Percentiles rank a stretch among this genome's conserved stretches.
Evolutionary conservation across 2,113 vertebrate genomes (phyloP).

Genomic region (Heloderma charlesbogerti): DNA sequence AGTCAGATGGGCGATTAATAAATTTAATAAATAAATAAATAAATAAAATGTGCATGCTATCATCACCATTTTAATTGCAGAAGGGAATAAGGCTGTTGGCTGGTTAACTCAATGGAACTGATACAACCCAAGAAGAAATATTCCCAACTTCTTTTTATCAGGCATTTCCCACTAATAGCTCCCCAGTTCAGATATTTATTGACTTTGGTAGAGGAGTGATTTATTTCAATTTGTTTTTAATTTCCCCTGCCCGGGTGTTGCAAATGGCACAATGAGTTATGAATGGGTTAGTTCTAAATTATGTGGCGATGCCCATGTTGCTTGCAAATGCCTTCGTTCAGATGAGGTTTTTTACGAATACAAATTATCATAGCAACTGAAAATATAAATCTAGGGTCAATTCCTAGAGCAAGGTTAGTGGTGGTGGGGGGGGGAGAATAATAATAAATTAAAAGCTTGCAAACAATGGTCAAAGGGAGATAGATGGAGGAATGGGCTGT

Average conservation of each 20-base stretch:
- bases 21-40: too few species aligned
- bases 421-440: too few species aligned
- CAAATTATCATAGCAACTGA: too few species aligned
- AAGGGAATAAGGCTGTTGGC: not conserved
- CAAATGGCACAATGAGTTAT: constrained; percentile 42
- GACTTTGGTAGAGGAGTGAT: constrained; percentile 48
- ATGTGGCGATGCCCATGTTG: constrained; percentile 38
- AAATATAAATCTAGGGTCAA: constrained; percentile 53
- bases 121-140: constrained; percentile 27
- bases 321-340: constrained; percentile 48
- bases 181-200: constrained; percentile 53
- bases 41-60: too few species aligned
- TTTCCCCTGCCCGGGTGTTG: constrained; percentile 54
- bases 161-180: constrained; percentile 23
- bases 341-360: too few species aligned
- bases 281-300: constrained; percentile 56
- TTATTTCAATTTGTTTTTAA: constrained; percentile 70
- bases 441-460: not conserved
- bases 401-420: constrained; percentile 39
- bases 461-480: not conserved
- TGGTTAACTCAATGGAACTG: constrained; percentile 17
- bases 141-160: constrained; percentile 33
- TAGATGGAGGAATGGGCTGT: too few species aligned
- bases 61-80: too few species aligned
- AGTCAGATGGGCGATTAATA: too few species aligned